These are phyloP conservation scores for Cyclophora punctaria DNA, from an alignment of 2,888 invertebrate genomes.

Conservation along the genomic window DNA sequence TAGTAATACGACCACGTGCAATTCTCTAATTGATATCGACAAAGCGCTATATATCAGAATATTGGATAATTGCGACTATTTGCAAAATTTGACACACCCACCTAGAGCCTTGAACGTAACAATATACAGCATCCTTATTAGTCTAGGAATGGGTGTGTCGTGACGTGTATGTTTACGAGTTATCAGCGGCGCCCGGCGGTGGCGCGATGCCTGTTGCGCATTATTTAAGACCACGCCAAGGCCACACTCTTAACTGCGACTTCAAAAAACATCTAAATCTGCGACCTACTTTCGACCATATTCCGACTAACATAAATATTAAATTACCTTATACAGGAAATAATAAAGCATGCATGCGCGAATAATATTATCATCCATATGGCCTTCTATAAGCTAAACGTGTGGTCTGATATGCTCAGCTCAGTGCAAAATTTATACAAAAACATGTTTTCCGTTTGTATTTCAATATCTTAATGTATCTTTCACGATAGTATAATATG, in stretches of 20 bases:
- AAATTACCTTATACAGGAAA: slow-evolving; percentile 19
- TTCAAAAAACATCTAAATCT: slow-evolving; percentile 28
- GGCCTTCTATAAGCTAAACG: slow-evolving; percentile 33
- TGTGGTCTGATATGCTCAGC: too few species aligned
- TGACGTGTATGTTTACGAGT: slow-evolving; percentile 55
- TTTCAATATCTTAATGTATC: too few species aligned
- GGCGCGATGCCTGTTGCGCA: slow-evolving; percentile 54
- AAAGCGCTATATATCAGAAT: too few species aligned
- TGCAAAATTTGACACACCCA: slow-evolving; percentile 21
- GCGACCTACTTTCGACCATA: slow-evolving; percentile 48
- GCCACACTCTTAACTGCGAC: slow-evolving; percentile 39
- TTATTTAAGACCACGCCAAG: slow-evolving; percentile 57
- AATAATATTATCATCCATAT: slow-evolving; percentile 39
- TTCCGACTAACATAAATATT: slow-evolving; percentile 24
- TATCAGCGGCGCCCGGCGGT: slow-evolving; percentile 23
- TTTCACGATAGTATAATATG: too few species aligned
- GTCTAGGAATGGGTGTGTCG: slow-evolving; percentile 69
- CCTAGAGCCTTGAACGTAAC: slow-evolving; percentile 26
- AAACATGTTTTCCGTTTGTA: too few species aligned
- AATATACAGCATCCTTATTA: slow-evolving; percentile 54
- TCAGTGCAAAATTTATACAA: too few species aligned
- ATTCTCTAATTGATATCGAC: too few species aligned
- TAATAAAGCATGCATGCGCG: slow-evolving; percentile 31
- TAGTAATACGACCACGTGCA: too few species aligned
- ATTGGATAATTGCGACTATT: not conserved